phyloP scores from a whole-genome alignment of 2,113 vertebrate genomes.

The Heliornis fulica region DNA sequence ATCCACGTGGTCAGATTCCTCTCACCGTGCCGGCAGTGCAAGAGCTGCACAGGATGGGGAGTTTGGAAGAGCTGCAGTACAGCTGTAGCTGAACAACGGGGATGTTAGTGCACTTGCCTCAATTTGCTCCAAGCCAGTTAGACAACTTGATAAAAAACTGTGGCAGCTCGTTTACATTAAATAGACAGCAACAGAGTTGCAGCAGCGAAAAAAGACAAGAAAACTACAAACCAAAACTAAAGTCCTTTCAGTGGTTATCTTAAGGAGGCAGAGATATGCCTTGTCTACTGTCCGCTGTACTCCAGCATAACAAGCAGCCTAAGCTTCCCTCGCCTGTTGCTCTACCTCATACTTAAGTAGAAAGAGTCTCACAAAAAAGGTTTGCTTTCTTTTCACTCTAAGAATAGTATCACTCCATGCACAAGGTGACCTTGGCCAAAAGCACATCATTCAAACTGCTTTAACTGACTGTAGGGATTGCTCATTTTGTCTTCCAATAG shows the following conservation, averaged over 20 bases:
- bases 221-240: background rate
- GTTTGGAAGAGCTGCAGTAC: background rate
- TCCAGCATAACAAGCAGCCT: background rate
- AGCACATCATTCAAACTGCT: background rate
- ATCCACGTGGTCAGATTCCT: background rate
- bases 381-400: background rate
- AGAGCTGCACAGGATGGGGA: background rate
- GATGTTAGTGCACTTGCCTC: background rate
- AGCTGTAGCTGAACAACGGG: background rate
- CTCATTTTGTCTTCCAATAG: background rate
- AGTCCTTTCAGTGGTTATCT: background rate
- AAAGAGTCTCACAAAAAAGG: background rate
- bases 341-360: background rate
- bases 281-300: background rate
- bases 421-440: constrained; percentile 9
- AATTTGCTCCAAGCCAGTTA: background rate
- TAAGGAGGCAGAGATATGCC: background rate
- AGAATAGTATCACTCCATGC: background rate
- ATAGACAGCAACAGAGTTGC: background rate
- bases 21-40: background rate
- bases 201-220: background rate
- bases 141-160: background rate
- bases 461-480: background rate
- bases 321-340: background rate
- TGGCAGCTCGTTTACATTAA: background rate